phyloP scores from a whole-genome alignment of 2,797 vertebrate species.

The Poecilia gillii region DNA sequence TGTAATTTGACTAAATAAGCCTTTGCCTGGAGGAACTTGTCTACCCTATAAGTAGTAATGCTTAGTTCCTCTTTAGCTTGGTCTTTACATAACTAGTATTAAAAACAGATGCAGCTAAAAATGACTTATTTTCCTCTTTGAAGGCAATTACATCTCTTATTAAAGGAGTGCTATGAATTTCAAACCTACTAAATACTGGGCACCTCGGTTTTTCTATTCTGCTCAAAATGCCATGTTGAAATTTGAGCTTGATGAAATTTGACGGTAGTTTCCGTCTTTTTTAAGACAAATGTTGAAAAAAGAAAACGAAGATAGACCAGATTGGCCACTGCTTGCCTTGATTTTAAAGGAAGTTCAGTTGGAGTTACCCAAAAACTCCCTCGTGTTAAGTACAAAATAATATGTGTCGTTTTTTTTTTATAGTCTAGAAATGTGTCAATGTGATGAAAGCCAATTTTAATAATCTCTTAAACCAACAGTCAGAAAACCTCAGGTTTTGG shows the following conservation, averaged over 20 bases:
- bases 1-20: slow-evolving; percentile 22
- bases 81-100: slow-evolving; percentile 33
- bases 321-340: background rate
- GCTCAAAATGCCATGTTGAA: background rate
- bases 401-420: background rate
- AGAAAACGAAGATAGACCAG: background rate
- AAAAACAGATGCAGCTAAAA: background rate
- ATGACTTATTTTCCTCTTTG: background rate
- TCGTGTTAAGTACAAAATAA: background rate
- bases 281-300: background rate
- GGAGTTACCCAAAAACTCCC: background rate
- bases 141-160: background rate
- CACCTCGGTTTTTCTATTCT: background rate
- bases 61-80: slow-evolving; percentile 23
- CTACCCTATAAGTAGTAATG: slow-evolving; percentile 3
- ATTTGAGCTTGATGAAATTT: background rate
- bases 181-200: background rate
- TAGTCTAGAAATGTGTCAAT: background rate
- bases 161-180: background rate
- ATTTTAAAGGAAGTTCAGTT: background rate
- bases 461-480: background rate
- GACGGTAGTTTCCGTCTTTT: background rate
- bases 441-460: background rate
- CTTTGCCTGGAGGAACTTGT: slow-evolving; percentile 7
- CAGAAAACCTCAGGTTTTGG: background rate